These are phyloP conservation scores for Graphium colonna DNA, from an alignment of 2,888 invertebrate genomes.

Conservation along the genomic window DNA sequence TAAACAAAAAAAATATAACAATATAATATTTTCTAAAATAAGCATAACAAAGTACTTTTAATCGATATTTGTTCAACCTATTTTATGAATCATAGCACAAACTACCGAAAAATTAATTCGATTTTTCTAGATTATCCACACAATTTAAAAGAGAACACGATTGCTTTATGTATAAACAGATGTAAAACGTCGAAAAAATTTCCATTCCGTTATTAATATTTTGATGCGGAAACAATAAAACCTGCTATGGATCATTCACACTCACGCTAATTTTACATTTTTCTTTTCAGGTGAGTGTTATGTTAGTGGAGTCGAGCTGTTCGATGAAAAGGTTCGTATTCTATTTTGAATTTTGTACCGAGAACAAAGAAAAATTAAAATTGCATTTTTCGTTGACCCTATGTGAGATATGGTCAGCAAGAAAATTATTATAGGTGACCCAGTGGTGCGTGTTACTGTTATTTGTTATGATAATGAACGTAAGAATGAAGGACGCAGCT, in stretches of 20 bases:
- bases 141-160: conserved; percentile 27
- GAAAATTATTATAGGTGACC: too few species aligned
- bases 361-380: too few species aligned
- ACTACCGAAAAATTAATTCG: conserved; percentile 6
- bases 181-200: conserved; percentile 43
- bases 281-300: conserved; percentile 68
- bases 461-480: too few species aligned
- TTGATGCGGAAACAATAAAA: conserved; percentile 39
- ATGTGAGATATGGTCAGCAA: too few species aligned
- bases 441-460: too few species aligned
- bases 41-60: too few species aligned
- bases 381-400: too few species aligned
- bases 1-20: too few species aligned
- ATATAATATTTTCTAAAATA: too few species aligned
- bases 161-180: conserved; percentile 49
- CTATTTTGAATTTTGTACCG: conserved; percentile 6
- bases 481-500: too few species aligned
- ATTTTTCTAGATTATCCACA: conserved; percentile 43
- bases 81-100: too few species aligned
- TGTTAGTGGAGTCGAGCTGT: conserved; percentile 20
- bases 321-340: conserved; percentile 32
- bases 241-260: conserved; percentile 32
- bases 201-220: conserved; percentile 42
- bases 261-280: conserved; percentile 33
- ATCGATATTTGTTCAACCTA: too few species aligned